Base-by-base conservation (phyloP, 1,140 invertebrate genomes). In the Drosophila murphyi region DNA sequence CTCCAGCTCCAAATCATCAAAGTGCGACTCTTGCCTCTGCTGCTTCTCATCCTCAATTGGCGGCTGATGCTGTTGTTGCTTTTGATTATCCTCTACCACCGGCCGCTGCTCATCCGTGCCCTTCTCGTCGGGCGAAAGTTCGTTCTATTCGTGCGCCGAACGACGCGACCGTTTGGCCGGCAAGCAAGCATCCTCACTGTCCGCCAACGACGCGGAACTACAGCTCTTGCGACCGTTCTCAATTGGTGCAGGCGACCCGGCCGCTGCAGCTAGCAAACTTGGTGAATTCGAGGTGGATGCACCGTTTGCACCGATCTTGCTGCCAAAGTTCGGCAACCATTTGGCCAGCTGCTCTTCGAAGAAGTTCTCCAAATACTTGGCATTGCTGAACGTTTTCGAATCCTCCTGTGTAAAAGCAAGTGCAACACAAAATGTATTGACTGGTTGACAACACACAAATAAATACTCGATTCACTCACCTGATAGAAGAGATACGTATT, bases 401-500 rank as follows among this genome's bases (percentile, higher is more conserved):
- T 96, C 96, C 82, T 95, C 94, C 97, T 97, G 92, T 28, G 93
- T 91, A 80, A 92, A 82, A 31, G 73, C 50, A 79, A 82, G 73
- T 71, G 60, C 55, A 69, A 39, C 50, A 45, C 57, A 70, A 74
- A 57, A 68, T 64, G 39, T 76, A 71, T 34, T 50, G 47, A 45
- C 39, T 72, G 60, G 57, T 8, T 2, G 5, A 2, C 8, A 6
- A 2, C 20, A 20, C 20, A 1, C 20, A 6, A 10, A 20, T 2
- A 10, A 64, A 59, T 5, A 12, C 51, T 5, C 5, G 12, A 62
- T 61, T 51, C 62, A 94, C 95, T 95, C 94, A 97, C 97, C 80
- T 95, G 93, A 94, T 98, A 98, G 92, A 96, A 98, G 10, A 93
- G 94, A 91, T 96, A 96, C 57, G 97, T 97, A 93, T 98, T 98